Evolutionary conservation across 1,140 invertebrate species (phyloP).

Genomic region (Nephila pilipes): DNA sequence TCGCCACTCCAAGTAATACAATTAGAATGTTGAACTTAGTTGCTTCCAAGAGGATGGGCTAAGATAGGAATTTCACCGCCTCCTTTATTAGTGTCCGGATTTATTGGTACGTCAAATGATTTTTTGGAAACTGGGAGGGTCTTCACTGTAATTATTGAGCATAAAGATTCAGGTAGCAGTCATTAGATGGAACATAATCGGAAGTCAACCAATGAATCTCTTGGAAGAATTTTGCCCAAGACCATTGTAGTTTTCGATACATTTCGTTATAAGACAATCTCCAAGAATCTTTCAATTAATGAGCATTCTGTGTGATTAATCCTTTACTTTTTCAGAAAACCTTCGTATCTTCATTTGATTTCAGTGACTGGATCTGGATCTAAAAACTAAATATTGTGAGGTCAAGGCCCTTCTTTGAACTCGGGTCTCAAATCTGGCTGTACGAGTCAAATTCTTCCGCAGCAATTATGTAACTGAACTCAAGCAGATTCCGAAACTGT

Average conservation of each 20-base stretch:
- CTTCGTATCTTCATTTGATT: background rate
- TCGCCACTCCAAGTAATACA: slow-evolving; percentile 3
- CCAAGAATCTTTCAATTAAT: too few species aligned
- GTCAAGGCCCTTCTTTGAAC: background rate
- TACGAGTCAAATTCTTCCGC: background rate
- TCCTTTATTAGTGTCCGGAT: slow-evolving; percentile 59
- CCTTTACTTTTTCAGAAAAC: background rate
- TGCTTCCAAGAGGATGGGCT: background rate
- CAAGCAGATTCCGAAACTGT: too few species aligned
- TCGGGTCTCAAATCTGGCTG: background rate
- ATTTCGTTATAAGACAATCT: background rate
- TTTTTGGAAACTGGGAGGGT: slow-evolving; percentile 1
- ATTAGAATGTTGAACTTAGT: background rate
- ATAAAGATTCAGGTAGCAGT: background rate
- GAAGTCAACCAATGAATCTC: background rate
- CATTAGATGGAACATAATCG: slow-evolving; percentile 9
- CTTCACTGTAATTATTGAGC: background rate
- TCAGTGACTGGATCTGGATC: background rate
- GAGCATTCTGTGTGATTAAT: background rate
- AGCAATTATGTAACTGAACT: too few species aligned
- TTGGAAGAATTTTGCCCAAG: background rate
- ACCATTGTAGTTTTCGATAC: background rate
- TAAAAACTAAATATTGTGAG: background rate
- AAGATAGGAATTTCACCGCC: slow-evolving; percentile 44
- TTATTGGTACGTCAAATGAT: slow-evolving; percentile 49